Conservation (phyloP, 2,797 vertebrate genomes). For the Triplophysa yarkandensis region DNA sequence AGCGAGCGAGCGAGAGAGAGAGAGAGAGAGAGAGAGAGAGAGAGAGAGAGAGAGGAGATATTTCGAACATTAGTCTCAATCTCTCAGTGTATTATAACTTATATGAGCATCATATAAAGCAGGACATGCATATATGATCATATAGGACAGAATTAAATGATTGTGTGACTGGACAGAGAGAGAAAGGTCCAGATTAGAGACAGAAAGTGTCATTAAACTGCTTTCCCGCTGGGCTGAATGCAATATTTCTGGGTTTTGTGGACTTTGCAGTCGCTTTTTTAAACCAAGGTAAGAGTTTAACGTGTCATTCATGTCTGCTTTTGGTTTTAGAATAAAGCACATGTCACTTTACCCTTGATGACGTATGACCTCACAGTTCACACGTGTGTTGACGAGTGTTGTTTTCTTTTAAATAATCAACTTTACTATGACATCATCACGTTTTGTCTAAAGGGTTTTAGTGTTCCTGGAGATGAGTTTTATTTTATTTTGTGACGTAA, state of each 20-base stretch:
- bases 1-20: slow-evolving; percentile 51
- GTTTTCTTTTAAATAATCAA: too few relatives aligned
- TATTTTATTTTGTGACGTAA: too few relatives aligned
- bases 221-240: slow-evolving; percentile 28
- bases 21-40: slow-evolving; percentile 41
- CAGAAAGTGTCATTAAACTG: not conserved
- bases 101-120: not conserved
- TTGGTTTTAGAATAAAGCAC: not conserved
- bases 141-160: not conserved
- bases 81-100: not conserved
- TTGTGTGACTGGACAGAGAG: not conserved
- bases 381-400: not conserved
- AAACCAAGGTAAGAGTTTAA: slow-evolving; percentile 61
- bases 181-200: not conserved
- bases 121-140: not conserved
- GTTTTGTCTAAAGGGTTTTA: too few relatives aligned
- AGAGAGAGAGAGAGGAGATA: slow-evolving; percentile 53
- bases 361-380: not conserved
- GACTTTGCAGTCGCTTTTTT: slow-evolving; percentile 44
- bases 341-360: not conserved
- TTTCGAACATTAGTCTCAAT: slow-evolving; percentile 37
- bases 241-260: slow-evolving; percentile 7
- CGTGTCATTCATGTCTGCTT: slow-evolving; percentile 22
- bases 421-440: too few relatives aligned
- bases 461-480: too few relatives aligned